Conservation (phyloP, 2,888 invertebrate species). For the Pammene aurita region DNA sequence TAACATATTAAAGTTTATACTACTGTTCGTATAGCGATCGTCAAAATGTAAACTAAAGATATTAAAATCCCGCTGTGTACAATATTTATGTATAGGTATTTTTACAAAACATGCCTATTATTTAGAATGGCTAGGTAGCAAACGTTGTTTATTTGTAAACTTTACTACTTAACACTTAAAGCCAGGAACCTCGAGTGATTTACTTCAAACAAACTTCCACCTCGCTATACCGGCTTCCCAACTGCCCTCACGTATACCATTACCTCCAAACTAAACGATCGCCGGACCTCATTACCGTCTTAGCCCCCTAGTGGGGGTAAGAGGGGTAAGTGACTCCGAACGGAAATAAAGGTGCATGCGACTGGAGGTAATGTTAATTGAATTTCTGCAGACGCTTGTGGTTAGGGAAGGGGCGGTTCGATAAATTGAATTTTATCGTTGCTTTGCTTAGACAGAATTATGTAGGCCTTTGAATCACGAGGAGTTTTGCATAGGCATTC, state of each 20-base stretch:
- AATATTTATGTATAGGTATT: too few species aligned
- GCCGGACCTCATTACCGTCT: constrained; percentile 82
- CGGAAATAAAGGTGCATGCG: constrained; percentile 84
- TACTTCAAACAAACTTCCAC: constrained; percentile 15
- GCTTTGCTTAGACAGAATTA: background rate
- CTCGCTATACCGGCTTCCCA: constrained; percentile 15
- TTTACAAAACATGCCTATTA: too few species aligned
- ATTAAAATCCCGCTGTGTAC: too few species aligned
- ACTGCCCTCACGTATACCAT: constrained; percentile 71
- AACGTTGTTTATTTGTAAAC: background rate
- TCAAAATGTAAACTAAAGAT: too few species aligned
- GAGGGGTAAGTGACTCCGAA: constrained; percentile 79
- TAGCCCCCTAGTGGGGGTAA: constrained; percentile 52
- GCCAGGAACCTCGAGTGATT: constrained; percentile 8
- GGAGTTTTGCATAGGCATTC: too few species aligned
- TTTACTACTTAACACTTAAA: constrained; percentile 2
- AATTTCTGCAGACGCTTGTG: constrained; percentile 81
- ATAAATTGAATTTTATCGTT: constrained; percentile 20
- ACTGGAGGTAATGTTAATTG: constrained; percentile 85
- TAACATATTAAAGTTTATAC: too few species aligned
- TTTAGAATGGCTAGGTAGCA: too few species aligned
- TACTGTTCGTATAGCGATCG: too few species aligned
- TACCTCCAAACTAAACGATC: constrained; percentile 81
- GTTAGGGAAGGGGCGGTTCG: constrained; percentile 54
- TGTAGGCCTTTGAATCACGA: too few species aligned